Evolutionary conservation across 1,140 invertebrate species (phyloP).

Genomic region (Diachasma alloeum): DNA sequence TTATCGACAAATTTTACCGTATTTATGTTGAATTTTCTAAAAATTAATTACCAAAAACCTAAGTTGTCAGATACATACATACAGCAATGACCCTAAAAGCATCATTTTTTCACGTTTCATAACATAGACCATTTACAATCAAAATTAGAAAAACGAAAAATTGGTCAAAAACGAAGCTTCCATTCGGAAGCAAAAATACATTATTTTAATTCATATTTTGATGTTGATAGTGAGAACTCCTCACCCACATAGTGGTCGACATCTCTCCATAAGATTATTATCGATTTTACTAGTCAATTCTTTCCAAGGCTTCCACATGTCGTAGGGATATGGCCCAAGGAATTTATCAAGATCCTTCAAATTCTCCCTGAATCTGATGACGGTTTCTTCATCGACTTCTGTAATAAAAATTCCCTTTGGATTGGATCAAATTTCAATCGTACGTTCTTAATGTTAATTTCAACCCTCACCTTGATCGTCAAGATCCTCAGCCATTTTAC

Average conservation of each 20-base stretch:
- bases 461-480: conserved; percentile 55
- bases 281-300: conserved; percentile 70
- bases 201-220: neutral
- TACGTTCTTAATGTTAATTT: neutral
- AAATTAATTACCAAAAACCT: too few species aligned
- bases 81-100: too few species aligned
- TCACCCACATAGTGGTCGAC: conserved; percentile 56
- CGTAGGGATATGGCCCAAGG: conserved; percentile 92
- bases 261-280: conserved; percentile 46
- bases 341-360: conserved; percentile 80
- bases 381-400: conserved; percentile 69
- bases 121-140: too few species aligned
- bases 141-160: too few species aligned
- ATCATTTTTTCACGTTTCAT: too few species aligned
- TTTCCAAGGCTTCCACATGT: conserved; percentile 88
- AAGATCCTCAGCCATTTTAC: conserved; percentile 75
- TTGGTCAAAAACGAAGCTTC: too few species aligned
- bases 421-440: conserved; percentile 23
- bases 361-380: conserved; percentile 74
- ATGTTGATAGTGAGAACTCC: neutral
- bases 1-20: too few species aligned
- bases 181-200: too few species aligned
- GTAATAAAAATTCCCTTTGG: conserved; percentile 21
- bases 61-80: too few species aligned
- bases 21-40: too few species aligned